These are phyloP conservation scores for Neodon shergylaensis DNA, from an alignment of 2,113 vertebrate species.

Conservation along the genomic window DNA sequence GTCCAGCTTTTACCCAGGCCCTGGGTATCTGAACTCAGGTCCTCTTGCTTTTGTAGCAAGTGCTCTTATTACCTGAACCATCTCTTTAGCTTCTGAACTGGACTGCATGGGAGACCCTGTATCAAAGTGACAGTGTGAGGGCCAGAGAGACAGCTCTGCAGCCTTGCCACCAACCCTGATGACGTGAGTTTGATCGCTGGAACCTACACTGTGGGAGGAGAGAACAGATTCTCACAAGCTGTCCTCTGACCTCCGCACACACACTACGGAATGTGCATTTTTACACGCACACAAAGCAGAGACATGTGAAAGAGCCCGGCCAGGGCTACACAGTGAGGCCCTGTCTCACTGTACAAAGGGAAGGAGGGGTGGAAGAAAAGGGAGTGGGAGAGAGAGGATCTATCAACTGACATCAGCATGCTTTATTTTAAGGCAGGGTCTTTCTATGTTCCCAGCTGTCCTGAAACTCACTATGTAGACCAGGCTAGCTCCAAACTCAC, in stretches of 20 bases:
- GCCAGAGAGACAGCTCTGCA: background rate
- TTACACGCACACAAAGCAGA: background rate
- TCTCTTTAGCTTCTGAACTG: background rate
- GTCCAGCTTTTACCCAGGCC: background rate
- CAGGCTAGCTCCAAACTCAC: background rate
- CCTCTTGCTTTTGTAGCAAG: background rate
- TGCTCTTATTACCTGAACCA: background rate
- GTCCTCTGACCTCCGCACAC: background rate
- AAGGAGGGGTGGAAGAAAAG: background rate
- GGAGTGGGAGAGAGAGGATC: background rate
- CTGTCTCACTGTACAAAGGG: background rate
- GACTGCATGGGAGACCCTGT: background rate
- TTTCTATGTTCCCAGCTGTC: background rate
- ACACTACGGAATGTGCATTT: background rate
- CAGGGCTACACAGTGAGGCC: background rate
- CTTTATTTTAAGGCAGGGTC: background rate
- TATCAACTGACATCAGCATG: background rate
- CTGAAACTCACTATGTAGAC: background rate
- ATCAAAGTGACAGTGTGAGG: background rate
- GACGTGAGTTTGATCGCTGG: background rate
- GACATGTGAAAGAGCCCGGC: background rate
- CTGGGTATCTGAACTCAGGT: background rate
- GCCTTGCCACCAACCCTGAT: background rate
- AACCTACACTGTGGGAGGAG: background rate
- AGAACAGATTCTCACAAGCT: background rate